Conservation (phyloP, 1,140 invertebrate genomes). For the Drosophila melanica region DNA sequence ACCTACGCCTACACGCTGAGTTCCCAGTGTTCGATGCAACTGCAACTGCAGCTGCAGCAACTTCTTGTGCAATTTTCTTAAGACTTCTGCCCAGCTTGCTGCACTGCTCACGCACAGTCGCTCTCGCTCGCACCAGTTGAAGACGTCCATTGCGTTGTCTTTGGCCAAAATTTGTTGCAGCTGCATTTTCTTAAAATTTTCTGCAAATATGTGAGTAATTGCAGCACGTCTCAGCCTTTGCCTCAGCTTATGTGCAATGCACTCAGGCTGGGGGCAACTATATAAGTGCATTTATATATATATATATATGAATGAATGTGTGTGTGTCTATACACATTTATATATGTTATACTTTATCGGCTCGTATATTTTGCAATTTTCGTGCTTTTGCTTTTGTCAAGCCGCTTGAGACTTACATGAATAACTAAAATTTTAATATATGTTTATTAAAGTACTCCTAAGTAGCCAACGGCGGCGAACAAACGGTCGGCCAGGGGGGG, state of each 20-base stretch:
- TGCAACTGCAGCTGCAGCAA: conserved; percentile 55
- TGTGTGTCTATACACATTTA: conserved; percentile 14
- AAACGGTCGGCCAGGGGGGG: neutral
- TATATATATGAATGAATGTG: conserved; percentile 2
- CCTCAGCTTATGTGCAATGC: conserved; percentile 53
- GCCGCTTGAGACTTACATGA: conserved; percentile 73
- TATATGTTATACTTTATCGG: conserved; percentile 39
- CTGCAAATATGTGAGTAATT: conserved; percentile 78
- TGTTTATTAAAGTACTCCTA: conserved; percentile 77
- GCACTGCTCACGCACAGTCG: conserved; percentile 40
- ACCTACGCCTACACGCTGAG: neutral
- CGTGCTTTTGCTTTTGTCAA: conserved; percentile 61
- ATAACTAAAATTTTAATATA: conserved; percentile 83
- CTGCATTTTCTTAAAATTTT: conserved; percentile 82
- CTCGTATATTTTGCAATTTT: conserved; percentile 63
- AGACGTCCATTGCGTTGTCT: conserved; percentile 51
- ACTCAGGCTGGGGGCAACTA: conserved; percentile 28
- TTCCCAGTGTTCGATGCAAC: conserved; percentile 16
- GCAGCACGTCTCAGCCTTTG: conserved; percentile 49
- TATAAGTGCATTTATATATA: conserved; percentile 4
- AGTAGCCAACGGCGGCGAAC: conserved; percentile 39
- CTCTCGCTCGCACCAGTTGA: conserved; percentile 54
- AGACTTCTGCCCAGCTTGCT: conserved; percentile 56
- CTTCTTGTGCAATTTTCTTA: conserved; percentile 77
- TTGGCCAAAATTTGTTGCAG: conserved; percentile 70